These are phyloP conservation scores for Meles meles DNA, from an alignment of 2,113 vertebrate species.

Conservation along the genomic window DNA sequence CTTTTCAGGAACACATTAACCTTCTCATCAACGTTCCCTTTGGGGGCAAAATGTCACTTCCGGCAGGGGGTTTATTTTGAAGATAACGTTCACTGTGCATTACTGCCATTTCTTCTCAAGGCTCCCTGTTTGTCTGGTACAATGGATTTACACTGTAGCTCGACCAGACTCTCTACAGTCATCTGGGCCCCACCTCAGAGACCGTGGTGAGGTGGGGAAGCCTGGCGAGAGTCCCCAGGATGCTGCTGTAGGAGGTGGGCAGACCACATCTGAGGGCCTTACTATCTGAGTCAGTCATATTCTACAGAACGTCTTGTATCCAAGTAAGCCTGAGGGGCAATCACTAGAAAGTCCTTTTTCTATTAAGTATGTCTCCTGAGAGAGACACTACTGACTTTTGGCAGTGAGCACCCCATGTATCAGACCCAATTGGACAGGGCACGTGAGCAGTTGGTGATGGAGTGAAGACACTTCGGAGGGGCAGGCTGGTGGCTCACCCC, in stretches of 20 bases:
- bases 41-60: background rate
- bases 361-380: background rate
- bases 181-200: background rate
- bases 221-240: background rate
- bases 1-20: background rate
- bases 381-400: background rate
- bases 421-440: background rate
- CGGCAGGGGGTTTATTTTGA: background rate
- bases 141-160: background rate
- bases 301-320: background rate
- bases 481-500: background rate
- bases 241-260: background rate
- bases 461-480: accelerated
- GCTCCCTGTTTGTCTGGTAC: background rate
- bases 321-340: too few species aligned
- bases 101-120: background rate
- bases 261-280: too few species aligned
- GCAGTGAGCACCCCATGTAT: background rate
- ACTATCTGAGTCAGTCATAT: background rate
- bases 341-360: background rate
- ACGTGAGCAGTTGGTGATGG: background rate
- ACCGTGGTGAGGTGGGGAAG: background rate
- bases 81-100: background rate
- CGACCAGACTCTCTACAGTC: background rate
- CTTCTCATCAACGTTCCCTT: background rate